Conservation (phyloP, 2,113 vertebrate species). For the Meles meles region DNA sequence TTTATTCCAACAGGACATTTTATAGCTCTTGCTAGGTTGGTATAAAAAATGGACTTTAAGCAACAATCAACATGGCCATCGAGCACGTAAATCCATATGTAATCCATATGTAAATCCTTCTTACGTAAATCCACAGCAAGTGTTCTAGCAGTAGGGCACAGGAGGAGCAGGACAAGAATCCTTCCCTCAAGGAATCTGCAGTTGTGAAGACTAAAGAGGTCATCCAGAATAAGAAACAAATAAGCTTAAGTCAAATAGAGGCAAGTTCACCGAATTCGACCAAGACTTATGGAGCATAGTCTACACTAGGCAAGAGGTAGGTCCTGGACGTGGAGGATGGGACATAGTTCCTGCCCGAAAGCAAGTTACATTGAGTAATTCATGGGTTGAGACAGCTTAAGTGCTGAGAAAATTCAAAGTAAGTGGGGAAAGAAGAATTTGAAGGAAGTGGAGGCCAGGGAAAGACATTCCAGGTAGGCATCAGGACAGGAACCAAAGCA, state of each 20-base stretch:
- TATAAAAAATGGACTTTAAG: neutral
- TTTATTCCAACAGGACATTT: neutral
- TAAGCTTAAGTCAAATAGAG: neutral
- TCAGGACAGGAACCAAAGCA: fast-evolving
- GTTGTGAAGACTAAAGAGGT: neutral
- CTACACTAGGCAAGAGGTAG: neutral
- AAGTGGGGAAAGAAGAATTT: neutral
- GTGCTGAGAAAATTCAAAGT: neutral
- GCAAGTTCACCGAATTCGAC: neutral
- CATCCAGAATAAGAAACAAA: neutral
- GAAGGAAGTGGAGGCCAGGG: neutral
- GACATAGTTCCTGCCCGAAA: neutral
- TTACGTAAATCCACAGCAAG: neutral
- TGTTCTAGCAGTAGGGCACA: neutral
- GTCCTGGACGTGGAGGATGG: neutral
- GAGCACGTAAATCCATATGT: neutral
- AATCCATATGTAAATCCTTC: too few relatives aligned
- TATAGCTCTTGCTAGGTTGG: neutral
- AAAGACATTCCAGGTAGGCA: neutral
- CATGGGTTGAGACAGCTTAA: neutral
- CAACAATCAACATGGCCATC: neutral
- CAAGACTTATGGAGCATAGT: neutral
- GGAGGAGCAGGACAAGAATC: neutral
- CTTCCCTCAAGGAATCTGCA: neutral
- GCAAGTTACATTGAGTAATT: neutral